Evolutionary conservation across 2,888 invertebrate species (phyloP), one percentile per base, ranked within the genome.

Genomic region (Patella ulyssiponensis): DNA sequence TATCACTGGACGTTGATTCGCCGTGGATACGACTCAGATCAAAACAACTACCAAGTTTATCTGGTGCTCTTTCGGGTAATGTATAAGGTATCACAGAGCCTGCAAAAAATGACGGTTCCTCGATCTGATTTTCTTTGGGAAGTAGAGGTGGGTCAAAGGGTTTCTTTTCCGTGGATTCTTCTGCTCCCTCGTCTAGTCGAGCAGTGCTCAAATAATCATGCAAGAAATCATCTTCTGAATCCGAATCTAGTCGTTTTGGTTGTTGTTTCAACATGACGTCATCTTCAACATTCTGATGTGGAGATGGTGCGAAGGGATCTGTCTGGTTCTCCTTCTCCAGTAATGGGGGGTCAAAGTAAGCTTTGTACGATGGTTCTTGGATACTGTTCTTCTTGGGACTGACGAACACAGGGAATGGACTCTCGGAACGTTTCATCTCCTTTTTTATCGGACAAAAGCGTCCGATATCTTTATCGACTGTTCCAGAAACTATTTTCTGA

Each of bases 281-380:
- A 17, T 64, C 64, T 7, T 20, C 20, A 64, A 23, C 64, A 23
- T 23, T 72, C 9, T 51, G 52, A 56, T 75, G 51, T 5, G 64
- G 58, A 44, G 58, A 53, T 71, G 76, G 71, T 27, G 69, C 64
- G 51, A 71, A 76, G 15, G 76, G 71, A 52, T 76, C 76, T 64
- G 23, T 64, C 69, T 88, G 87, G 71, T 80, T 82, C 12, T 81
- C 82, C 71, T 84, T 87, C 5, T 87, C 83, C 23, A 89, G 80
- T 17, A 89, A 77, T 0, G 89, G 90, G 0, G 90, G 90, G 17
- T 85, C 87, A 72, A 84, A 89, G 73, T 80, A 85, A 11, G 84
- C 82, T 77, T 86, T 84, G 71, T 83, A 86, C 7, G 83, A 74
- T 11, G 85, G 84, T 69, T 86, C 83, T 4, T 73, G 70, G 15